These are phyloP conservation scores for Catocala sponsa DNA, from an alignment of 2,888 invertebrate genomes.

Conservation along the genomic window DNA sequence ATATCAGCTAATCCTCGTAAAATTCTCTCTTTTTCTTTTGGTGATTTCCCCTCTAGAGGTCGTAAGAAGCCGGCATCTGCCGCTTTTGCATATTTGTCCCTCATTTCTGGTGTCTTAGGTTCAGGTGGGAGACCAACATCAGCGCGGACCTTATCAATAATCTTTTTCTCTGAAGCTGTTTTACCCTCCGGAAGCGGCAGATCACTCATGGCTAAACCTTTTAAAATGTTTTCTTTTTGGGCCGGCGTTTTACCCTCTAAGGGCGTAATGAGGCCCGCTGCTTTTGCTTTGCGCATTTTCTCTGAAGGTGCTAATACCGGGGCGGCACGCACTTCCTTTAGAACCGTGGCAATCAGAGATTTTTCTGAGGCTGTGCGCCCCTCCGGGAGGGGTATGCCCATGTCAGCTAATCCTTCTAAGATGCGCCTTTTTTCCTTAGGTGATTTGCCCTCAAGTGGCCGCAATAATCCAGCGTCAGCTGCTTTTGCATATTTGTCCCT, in stretches of 20 bases:
- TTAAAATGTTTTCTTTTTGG: conserved; percentile 55
- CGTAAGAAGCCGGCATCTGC: background rate
- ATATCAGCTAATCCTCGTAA: conserved; percentile 13
- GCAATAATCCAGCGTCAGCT: conserved; percentile 40
- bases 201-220: conserved; percentile 5
- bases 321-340: no score
- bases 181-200: conserved; percentile 28
- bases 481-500: conserved; percentile 35
- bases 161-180: conserved; percentile 28
- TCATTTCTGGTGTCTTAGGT: conserved; percentile 22
- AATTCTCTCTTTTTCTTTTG: conserved; percentile 20
- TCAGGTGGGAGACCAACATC: conserved; percentile 32
- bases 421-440: conserved; percentile 28
- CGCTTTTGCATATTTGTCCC: conserved; percentile 19
- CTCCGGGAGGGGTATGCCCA: conserved; percentile 36
- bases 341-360: no score
- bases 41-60: conserved; percentile 8
- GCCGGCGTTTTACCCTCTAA: conserved; percentile 18
- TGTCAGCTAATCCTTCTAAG: conserved; percentile 23
- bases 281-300: no score
- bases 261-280: background rate
- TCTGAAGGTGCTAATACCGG: no score
- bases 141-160: conserved; percentile 20
- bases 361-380: conserved; percentile 16
- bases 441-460: conserved; percentile 21